phyloP scores from a whole-genome alignment of 2,888 invertebrate species.

The Unio pictorum region DNA sequence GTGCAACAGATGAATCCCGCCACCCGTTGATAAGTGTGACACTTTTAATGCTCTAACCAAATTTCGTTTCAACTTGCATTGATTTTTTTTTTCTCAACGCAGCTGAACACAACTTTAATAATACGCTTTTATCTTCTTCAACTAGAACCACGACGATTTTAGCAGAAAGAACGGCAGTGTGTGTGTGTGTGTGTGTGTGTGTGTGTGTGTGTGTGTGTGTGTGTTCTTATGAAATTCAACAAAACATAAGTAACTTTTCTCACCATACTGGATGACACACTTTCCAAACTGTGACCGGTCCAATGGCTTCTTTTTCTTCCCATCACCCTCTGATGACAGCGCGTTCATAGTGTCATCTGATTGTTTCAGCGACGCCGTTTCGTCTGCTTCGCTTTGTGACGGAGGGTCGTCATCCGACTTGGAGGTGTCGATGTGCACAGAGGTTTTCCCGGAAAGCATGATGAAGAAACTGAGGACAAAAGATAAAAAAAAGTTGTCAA shows the following conservation, averaged over 20 bases:
- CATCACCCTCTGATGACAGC: slow-evolving; percentile 1
- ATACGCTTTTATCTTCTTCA: too few species aligned
- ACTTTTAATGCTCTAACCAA: too few species aligned
- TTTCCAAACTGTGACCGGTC: slow-evolving; percentile 59
- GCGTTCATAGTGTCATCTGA: slow-evolving; percentile 3
- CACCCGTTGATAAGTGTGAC: too few species aligned
- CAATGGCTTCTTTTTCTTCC: slow-evolving; percentile 37
- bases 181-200: too few species aligned
- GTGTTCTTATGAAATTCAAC: background rate
- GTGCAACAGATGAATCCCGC: too few species aligned
- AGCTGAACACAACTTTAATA: too few species aligned
- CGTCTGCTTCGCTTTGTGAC: slow-evolving; percentile 19
- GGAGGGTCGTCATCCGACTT: slow-evolving; percentile 51
- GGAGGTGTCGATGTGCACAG: slow-evolving; percentile 61
- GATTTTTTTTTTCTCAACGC: too few species aligned
- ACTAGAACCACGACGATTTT: too few species aligned
- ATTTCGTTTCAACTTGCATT: too few species aligned
- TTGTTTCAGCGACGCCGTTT: slow-evolving; percentile 3
- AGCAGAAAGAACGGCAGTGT: too few species aligned
- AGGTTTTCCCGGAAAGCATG: slow-evolving; percentile 62
- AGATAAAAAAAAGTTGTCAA: too few species aligned
- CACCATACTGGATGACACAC: slow-evolving; percentile 63
- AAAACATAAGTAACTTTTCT: slow-evolving; percentile 13
- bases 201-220: too few species aligned
- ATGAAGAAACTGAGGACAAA: slow-evolving; percentile 59